phyloP scores from a whole-genome alignment of 92 coral and sea anemone genomes.

The Actinernus sp. region DNA sequence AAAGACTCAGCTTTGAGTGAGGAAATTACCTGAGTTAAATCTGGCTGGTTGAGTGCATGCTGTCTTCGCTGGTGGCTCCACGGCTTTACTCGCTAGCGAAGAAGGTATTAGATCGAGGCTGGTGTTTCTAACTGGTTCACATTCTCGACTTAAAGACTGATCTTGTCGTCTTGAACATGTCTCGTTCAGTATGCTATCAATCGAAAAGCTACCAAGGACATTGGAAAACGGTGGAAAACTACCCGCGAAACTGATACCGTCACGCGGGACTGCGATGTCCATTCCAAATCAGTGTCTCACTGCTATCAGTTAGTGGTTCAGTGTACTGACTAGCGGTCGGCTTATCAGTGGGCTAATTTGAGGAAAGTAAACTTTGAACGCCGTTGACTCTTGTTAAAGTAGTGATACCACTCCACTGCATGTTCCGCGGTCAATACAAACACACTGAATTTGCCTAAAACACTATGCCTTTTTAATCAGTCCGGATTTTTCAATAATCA shows the following conservation, averaged over 20 bases:
- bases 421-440: not conserved
- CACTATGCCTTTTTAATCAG: constrained; percentile 1
- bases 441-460: not conserved
- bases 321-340: not conserved
- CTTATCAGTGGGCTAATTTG: not conserved
- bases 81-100: too few species aligned
- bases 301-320: not conserved
- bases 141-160: too few species aligned
- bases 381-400: not conserved
- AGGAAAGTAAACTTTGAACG: not conserved
- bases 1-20: too few species aligned
- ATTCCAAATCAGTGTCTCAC: too few species aligned
- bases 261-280: too few species aligned
- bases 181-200: constrained; percentile 60
- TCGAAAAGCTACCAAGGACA: constrained; percentile 62
- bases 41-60: too few species aligned
- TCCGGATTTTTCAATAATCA: constrained; percentile 14
- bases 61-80: too few species aligned
- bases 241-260: not conserved
- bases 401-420: too few species aligned
- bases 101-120: too few species aligned
- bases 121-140: too few species aligned
- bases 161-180: too few species aligned
- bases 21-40: not conserved
- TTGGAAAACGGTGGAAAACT: not conserved